Conservation (phyloP, 2,113 vertebrate species). For the Chitala chitala region DNA sequence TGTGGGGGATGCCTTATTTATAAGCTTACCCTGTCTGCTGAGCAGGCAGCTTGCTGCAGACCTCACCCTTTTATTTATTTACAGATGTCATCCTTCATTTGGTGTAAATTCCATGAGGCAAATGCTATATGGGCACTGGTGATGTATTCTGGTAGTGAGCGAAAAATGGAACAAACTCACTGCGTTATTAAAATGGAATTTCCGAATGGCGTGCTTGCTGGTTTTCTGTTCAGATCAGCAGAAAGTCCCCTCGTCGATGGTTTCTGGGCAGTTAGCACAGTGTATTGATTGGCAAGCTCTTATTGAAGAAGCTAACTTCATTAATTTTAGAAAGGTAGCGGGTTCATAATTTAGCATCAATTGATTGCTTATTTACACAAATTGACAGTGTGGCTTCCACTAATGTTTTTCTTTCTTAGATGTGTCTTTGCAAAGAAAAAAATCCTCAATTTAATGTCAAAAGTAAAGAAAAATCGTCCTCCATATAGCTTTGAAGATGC, state of each 20-base stretch:
- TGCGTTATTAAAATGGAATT: slow-evolving; percentile 14
- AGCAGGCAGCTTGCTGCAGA: slow-evolving; percentile 5
- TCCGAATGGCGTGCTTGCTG: background rate
- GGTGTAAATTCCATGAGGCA: background rate
- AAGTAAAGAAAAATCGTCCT: background rate
- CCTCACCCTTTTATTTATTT: slow-evolving; percentile 21
- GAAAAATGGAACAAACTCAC: background rate
- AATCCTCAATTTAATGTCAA: background rate
- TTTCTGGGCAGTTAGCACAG: background rate
- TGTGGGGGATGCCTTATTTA: slow-evolving; percentile 5
- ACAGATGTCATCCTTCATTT: slow-evolving; percentile 2
- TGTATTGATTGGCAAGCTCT: slow-evolving; percentile 2
- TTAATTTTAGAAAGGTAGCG: background rate
- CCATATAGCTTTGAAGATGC: background rate
- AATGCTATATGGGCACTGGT: background rate
- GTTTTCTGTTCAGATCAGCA: slow-evolving; percentile 8
- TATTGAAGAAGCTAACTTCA: slow-evolving; percentile 1
- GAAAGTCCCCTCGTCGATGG: slow-evolving; percentile 2
- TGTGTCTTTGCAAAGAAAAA: background rate
- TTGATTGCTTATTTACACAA: background rate
- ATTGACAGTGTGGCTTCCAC: background rate
- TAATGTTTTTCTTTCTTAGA: background rate
- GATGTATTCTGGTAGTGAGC: slow-evolving; percentile 1
- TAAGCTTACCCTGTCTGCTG: background rate
- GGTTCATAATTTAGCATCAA: background rate